A percentile compares a stretch with the other conserved stretches of the same genome.
These are phyloP conservation scores for Lasiommata megera DNA, from an alignment of 2,888 invertebrate species.

Conservation along the genomic window DNA sequence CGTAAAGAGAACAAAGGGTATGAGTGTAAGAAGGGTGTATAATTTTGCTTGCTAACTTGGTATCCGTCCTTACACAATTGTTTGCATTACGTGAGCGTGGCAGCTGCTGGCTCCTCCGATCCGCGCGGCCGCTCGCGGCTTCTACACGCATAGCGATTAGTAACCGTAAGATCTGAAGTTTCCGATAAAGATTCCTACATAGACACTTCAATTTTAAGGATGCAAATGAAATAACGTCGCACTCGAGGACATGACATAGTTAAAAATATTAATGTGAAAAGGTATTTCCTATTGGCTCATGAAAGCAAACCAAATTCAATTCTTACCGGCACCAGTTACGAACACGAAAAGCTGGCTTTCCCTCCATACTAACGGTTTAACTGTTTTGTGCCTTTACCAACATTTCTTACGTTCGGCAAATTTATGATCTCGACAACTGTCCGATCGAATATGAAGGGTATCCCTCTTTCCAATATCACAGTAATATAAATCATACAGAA, in stretches of 20 bases:
- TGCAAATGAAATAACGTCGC: constrained; percentile 75
- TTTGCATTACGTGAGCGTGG: constrained; percentile 62
- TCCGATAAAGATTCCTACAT: constrained; percentile 59
- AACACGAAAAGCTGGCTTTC: constrained; percentile 77
- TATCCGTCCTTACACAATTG: constrained; percentile 82
- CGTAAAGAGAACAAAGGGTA: constrained; percentile 43
- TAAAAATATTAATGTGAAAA: constrained; percentile 80
- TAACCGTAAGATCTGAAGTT: constrained; percentile 78
- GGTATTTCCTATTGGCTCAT: constrained; percentile 79
- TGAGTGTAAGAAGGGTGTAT: constrained; percentile 52
- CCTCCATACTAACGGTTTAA: constrained; percentile 57
- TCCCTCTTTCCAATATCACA: constrained; percentile 71
- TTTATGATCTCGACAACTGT: constrained; percentile 42
- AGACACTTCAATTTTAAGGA: constrained; percentile 61
- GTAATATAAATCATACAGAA: constrained; percentile 67
- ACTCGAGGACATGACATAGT: constrained; percentile 80
- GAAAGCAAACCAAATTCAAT: constrained; percentile 62
- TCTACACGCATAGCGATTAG: constrained; percentile 54
- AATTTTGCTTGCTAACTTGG: constrained; percentile 68
- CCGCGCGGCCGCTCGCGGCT: constrained; percentile 12
- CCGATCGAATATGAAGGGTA: constrained; percentile 56
- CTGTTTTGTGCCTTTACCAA: constrained; percentile 67
- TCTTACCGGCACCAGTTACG: constrained; percentile 69
- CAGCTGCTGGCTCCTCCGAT: constrained; percentile 33
- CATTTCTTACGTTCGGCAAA: constrained; percentile 50